These are phyloP conservation scores for Netelia inedita DNA, from an alignment of 2,888 invertebrate genomes.

Conservation along the genomic window DNA sequence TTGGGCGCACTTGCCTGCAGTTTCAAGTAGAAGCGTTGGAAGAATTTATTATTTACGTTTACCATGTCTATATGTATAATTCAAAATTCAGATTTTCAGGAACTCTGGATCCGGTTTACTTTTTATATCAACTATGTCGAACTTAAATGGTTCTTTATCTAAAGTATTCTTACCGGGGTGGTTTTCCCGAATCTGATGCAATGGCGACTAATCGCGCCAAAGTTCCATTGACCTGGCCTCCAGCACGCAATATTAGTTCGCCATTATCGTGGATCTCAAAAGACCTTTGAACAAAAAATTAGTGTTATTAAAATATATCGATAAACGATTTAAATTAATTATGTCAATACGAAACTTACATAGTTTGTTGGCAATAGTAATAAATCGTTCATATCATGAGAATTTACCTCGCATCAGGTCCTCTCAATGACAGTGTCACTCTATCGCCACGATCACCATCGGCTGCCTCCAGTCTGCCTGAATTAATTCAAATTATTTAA, in stretches of 20 bases:
- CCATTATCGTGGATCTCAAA: constrained; percentile 89
- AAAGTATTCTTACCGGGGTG: constrained; percentile 88
- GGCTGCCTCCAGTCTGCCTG: constrained; percentile 92
- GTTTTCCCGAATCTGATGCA: constrained; percentile 93
- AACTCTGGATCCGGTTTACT: no score
- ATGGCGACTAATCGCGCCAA: constrained; percentile 92
- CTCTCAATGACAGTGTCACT: constrained; percentile 90
- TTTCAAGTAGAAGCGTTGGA: no score
- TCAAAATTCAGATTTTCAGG: no score
- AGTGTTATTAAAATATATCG: constrained; percentile 24
- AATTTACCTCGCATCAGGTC: constrained; percentile 89
- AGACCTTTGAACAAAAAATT: constrained; percentile 84
- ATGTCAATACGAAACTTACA: neutral
- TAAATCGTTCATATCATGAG: neutral
- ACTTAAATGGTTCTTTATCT: neutral
- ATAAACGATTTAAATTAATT: neutral
- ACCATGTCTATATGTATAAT: no score
- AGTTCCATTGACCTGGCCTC: constrained; percentile 84
- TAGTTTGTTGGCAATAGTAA: no score
- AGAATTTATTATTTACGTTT: no score
- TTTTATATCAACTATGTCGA: neutral
- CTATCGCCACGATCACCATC: constrained; percentile 94
- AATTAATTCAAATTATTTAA: constrained; percentile 69
- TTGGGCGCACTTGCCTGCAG: no score
- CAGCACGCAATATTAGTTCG: constrained; percentile 86